Evolutionary conservation across 1,140 invertebrate genomes (phyloP).

Genomic region (Gonatopus flavifemur): DNA sequence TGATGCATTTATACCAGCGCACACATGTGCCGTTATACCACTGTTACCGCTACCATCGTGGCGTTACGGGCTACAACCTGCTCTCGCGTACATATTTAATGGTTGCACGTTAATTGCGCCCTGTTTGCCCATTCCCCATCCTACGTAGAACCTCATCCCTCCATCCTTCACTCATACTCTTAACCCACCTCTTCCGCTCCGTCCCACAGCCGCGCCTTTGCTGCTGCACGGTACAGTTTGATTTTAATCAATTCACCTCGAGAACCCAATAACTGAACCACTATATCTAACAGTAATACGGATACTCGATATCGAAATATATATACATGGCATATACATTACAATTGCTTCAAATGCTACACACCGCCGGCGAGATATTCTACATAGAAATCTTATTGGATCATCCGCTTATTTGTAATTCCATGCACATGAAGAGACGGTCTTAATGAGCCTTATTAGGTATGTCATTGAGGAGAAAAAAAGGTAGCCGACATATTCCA

Average conservation of each 20-base stretch:
- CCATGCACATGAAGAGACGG: no score
- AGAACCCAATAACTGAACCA: conserved; percentile 35
- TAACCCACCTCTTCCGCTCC: not conserved
- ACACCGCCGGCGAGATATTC: no score
- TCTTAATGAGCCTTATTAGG: no score
- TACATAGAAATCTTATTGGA: no score
- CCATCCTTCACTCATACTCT: conserved; percentile 14
- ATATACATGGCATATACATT: no score
- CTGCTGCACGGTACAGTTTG: conserved; percentile 38
- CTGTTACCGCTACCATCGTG: no score
- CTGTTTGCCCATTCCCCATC: conserved; percentile 48
- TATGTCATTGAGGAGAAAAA: no score
- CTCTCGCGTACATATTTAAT: conserved; percentile 54
- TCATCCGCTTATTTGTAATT: no score
- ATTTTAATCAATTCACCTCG: conserved; percentile 52
- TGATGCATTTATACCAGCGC: conserved; percentile 35
- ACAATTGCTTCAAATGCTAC: no score
- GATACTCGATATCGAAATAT: no score
- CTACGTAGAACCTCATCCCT: conserved; percentile 22
- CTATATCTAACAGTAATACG: no score
- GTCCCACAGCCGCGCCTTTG: conserved; percentile 23
- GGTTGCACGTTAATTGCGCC: conserved; percentile 51
- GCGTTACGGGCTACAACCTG: conserved; percentile 28
- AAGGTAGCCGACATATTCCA: no score
- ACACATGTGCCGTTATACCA: conserved; percentile 19